Evolutionary conservation across 2,113 vertebrate genomes (phyloP).

Genomic region (Onychostoma macrolepis): DNA sequence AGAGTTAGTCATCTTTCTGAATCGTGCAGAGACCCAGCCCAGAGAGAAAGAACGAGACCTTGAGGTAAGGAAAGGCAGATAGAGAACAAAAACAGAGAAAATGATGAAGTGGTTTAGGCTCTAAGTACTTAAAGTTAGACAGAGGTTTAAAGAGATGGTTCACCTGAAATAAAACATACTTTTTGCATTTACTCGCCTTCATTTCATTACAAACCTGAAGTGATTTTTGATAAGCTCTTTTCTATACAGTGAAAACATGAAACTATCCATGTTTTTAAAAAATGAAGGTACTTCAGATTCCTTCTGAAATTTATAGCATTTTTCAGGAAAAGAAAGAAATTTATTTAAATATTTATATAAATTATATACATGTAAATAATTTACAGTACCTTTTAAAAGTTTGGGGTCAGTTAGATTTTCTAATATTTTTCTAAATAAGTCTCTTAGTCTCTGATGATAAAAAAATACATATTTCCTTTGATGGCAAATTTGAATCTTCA

Average conservation of each 20-base stretch:
- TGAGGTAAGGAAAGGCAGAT: conserved; percentile 5
- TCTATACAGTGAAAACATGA: neutral
- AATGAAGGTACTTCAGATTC: neutral
- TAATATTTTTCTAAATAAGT: neutral
- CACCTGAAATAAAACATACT: neutral
- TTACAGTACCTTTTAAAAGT: neutral
- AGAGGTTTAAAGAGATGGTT: neutral
- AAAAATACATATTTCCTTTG: neutral
- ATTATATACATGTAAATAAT: neutral
- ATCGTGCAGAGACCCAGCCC: conserved; percentile 5
- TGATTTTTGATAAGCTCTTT: neutral
- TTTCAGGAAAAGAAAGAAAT: neutral
- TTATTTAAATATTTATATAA: neutral
- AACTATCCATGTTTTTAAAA: neutral
- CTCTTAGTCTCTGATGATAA: neutral
- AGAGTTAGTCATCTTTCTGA: conserved; percentile 46
- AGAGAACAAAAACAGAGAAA: conserved; percentile 22
- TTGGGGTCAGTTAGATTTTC: neutral
- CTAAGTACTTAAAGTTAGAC: neutral
- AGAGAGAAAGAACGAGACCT: conserved; percentile 36
- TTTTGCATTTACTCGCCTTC: neutral
- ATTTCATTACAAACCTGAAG: neutral
- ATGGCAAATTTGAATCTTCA: neutral
- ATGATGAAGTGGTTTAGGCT: neutral
- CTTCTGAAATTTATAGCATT: neutral